Percentiles rank a stretch among this genome's conserved stretches.
These are phyloP conservation scores for Rugalucina vietnamica DNA, from an alignment of 2,888 invertebrate genomes.

Conservation along the genomic window DNA sequence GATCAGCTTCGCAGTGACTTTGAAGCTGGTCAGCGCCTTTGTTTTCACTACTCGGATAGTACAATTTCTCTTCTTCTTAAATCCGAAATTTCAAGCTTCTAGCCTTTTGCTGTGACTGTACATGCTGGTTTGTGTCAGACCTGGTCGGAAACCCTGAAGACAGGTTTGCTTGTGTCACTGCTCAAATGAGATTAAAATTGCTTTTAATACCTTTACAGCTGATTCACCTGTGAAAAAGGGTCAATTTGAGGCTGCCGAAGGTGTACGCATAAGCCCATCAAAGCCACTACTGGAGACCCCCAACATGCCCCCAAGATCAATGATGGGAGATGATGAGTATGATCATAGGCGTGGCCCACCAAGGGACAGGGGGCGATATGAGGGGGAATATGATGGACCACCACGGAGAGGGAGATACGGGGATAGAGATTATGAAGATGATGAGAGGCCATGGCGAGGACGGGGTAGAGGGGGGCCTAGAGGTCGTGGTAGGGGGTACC, in stretches of 20 bases:
- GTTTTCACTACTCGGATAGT: no score
- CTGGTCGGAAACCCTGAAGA: no score
- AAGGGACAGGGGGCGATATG: not conserved
- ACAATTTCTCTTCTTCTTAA: no score
- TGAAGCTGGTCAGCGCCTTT: no score
- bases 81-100: no score
- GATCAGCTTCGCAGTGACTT: no score
- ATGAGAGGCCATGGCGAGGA: not conserved
- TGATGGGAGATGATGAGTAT: not conserved
- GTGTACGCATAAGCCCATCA: not conserved
- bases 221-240: not conserved
- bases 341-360: constrained; percentile 5
- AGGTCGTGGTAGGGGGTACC: constrained; percentile 17
- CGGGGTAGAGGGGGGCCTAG: constrained; percentile 16
- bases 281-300: not conserved
- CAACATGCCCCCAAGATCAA: not conserved
- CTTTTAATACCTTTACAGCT: no score
- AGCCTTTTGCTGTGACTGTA: no score
- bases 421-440: not conserved
- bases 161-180: no score
- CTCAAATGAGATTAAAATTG: no score
- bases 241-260: not conserved
- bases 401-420: not conserved
- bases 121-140: no score
- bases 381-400: not conserved